Base-by-base conservation (phyloP, 2,888 invertebrate genomes). In the Lepidocyrtinus sp. region DNA sequence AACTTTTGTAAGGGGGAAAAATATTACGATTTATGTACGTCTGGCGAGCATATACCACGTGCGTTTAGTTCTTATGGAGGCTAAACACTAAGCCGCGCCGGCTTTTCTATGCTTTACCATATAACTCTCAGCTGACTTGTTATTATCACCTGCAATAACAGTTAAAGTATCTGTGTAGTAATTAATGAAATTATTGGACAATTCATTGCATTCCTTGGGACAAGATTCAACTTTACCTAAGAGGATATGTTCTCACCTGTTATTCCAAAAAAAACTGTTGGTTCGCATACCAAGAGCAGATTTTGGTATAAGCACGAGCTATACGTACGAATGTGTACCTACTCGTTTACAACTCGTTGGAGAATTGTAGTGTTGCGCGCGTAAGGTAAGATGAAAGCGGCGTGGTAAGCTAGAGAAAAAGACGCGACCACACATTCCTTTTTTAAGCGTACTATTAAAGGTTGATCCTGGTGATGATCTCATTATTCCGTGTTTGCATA, bases 381-480 rank as follows among this genome's bases (percentile, higher is more conserved):
- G 50, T 50, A 36, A 64, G 73, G 64, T 64, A 73, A 74, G 50
- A n/a, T 36, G n/a, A 17, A n/a, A 24, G 24, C 65, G 70, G 65
- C 76, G 76, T 76, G 76, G 76, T 76, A n/a, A 70, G 64, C 76
- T n/a, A n/a, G n/a, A n/a, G n/a, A n/a, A 64, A 61, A 81, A 81
- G 77, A 77, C 77, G 76, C 81, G 76, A 81, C 81, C 81, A 81
- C 81, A 81, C 81, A 77, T 70, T 64, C 73, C 17, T 75, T 68
- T 63, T 26, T 59, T 76, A 59, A 21, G 12, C 1, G 21, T 3
- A 59, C 59, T 59, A 21, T 50, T 50, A 50, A 67, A 25, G 71
- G 70, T 73, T 81, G 68, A 81, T 77, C 81, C 70, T 73, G 81
- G 81, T 74, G 81, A 81, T 81, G 81, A 81, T 81, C 81, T 81